These are phyloP conservation scores for Schrankia costaestrigalis DNA, from an alignment of 2,888 invertebrate genomes.

Conservation along the genomic window DNA sequence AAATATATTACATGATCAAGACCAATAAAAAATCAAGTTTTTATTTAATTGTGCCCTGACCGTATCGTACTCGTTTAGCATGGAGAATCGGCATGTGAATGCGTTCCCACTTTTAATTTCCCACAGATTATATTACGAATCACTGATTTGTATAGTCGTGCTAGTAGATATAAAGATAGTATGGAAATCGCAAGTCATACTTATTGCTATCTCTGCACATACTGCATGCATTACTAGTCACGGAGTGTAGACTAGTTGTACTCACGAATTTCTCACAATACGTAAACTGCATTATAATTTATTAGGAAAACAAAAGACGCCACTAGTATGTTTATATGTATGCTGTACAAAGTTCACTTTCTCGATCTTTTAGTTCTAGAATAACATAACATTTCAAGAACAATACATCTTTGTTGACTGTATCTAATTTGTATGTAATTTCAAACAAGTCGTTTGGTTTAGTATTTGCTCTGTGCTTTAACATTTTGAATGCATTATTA, in stretches of 20 bases:
- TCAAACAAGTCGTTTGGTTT: too few relatives aligned
- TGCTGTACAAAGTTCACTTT: constrained; percentile 16
- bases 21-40: constrained; percentile 6
- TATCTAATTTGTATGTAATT: too few relatives aligned
- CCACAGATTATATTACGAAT: constrained; percentile 20
- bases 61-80: constrained; percentile 6
- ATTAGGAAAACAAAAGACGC: constrained; percentile 21
- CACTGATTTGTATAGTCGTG: constrained; percentile 18
- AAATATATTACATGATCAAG: constrained; percentile 7
- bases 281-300: constrained; percentile 12
- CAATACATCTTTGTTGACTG: constrained; percentile 9
- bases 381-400: constrained; percentile 14
- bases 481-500: too few relatives aligned
- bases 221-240: constrained; percentile 30
- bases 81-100: constrained; percentile 9
- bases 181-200: constrained; percentile 21
- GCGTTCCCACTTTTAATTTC: constrained; percentile 17
- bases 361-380: constrained; percentile 16
- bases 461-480: too few relatives aligned
- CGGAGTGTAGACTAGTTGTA: constrained; percentile 21
- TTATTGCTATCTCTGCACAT: constrained; percentile 21
- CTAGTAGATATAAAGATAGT: constrained; percentile 17
- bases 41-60: constrained; percentile 2
- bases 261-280: constrained; percentile 22
- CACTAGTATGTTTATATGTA: constrained; percentile 10